phyloP scores from a whole-genome alignment of 2,888 invertebrate species.

The Athalia cordata region DNA sequence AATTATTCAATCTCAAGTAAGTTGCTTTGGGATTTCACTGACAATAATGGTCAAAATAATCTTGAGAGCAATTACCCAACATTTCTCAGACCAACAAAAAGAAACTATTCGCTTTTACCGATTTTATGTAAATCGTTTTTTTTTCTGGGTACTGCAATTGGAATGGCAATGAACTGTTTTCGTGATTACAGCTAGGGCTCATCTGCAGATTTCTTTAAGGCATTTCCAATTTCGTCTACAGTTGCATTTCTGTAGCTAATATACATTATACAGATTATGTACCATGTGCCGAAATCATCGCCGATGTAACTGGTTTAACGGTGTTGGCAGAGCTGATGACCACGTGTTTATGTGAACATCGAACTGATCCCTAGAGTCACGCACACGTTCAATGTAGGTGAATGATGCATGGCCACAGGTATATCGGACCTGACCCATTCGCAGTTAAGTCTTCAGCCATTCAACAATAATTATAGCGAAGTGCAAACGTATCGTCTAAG shows the following conservation, averaged over 20 bases:
- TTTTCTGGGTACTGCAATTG: too few relatives aligned
- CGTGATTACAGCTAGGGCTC: too few relatives aligned
- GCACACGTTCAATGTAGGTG: constrained; percentile 13
- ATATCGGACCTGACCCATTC: background rate
- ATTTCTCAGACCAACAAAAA: too few relatives aligned
- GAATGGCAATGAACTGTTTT: too few relatives aligned
- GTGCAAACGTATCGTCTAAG: constrained; percentile 13
- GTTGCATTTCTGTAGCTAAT: background rate
- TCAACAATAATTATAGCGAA: constrained; percentile 3
- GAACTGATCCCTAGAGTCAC: constrained; percentile 23
- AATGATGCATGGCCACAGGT: background rate
- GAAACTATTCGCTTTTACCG: too few relatives aligned
- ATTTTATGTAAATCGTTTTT: too few relatives aligned
- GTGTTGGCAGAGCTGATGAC: constrained; percentile 45
- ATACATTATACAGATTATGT: constrained; percentile 11
- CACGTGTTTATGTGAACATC: constrained; percentile 44
- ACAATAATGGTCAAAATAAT: too few relatives aligned
- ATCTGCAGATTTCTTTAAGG: too few relatives aligned
- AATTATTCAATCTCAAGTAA: too few relatives aligned
- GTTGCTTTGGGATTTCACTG: too few relatives aligned
- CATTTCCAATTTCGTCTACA: too few relatives aligned
- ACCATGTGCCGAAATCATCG: constrained; percentile 29
- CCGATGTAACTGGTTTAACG: constrained; percentile 23
- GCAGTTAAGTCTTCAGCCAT: background rate
- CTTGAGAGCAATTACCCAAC: too few relatives aligned